Conservation (phyloP, 2,113 vertebrate species). For the Sinocyclocheilus anshuiensis region DNA sequence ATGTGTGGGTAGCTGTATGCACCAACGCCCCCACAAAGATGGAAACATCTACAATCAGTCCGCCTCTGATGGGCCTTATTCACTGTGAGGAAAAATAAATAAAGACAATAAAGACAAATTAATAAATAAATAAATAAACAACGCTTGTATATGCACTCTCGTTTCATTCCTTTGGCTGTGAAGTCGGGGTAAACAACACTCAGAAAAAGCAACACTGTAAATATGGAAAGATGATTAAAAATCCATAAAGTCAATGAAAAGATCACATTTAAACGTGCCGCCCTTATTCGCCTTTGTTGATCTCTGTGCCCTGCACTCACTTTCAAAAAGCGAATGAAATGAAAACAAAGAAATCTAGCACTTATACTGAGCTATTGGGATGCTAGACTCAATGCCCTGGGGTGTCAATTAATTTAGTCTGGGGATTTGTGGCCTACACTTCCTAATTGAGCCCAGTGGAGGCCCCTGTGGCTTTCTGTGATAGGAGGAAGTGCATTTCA, state of each 20-base stretch:
- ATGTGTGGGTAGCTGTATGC: slow-evolving; percentile 54
- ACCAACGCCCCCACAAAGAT: slow-evolving; percentile 4
- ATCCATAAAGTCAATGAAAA: slow-evolving; percentile 69
- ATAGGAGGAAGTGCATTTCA: slow-evolving; percentile 76
- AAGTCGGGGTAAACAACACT: slow-evolving; percentile 50
- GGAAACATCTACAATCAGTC: slow-evolving; percentile 34
- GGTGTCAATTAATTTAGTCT: slow-evolving; percentile 84
- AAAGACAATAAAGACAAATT: slow-evolving; percentile 50
- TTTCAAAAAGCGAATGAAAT: slow-evolving; percentile 68
- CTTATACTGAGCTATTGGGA: slow-evolving; percentile 70
- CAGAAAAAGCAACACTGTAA: slow-evolving; percentile 61
- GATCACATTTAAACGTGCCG: slow-evolving; percentile 64
- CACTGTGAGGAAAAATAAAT: slow-evolving; percentile 49
- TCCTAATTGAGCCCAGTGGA: slow-evolving; percentile 81
- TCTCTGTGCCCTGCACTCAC: slow-evolving; percentile 51
- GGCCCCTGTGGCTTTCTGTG: slow-evolving; percentile 71
- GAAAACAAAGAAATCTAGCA: slow-evolving; percentile 73
- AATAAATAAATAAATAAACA: slow-evolving; percentile 40
- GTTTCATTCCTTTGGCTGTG: slow-evolving; percentile 44
- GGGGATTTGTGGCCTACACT: slow-evolving; percentile 80
- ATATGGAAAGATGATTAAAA: slow-evolving; percentile 67
- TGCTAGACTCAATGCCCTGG: slow-evolving; percentile 73
- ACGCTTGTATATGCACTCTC: slow-evolving; percentile 23
- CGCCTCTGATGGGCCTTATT: slow-evolving; percentile 56
- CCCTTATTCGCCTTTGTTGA: slow-evolving; percentile 53